Base-by-base conservation (phyloP, 1,140 invertebrate species). In the Zaprionus tsacasi region DNA sequence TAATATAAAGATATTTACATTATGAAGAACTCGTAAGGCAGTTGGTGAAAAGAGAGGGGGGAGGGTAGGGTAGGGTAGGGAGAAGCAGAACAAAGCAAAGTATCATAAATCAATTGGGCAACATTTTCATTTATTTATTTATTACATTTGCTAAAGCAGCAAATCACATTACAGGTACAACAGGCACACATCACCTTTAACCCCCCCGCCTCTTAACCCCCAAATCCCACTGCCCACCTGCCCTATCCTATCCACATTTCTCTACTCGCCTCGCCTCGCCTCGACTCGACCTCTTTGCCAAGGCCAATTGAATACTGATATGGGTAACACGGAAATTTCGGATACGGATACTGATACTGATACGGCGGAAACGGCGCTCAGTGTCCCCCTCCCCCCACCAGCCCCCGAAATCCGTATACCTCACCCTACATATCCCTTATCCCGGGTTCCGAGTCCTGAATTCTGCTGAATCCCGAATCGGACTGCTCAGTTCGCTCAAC, bases 101-200 rank as follows among this genome's bases (percentile, higher is more conserved):
- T 40, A 71, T 71, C 69, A 57, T 71, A 65, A 71, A 71, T 71
- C 60, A 65, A 71, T 71, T 71, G 60, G 60, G 69, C 30, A 71
- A 65, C 60, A 71, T 71, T 71, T 65, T 71, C 52, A 71, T 71
- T 71, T 71, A 71, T 67, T 67, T 67, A 67, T 71, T 65, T 71
- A 65, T 71, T 71, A 57, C 61, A 65, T 65, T 71, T 71, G 69
- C 61, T 36, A 72, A 59, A 66, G 63, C 63, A 72, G 63, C 54
- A 72, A 72, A 72, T 72, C 63, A 72, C 70, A 72, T 72, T 67
- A 45, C 63, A 50, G 55, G 70, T 66, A 38, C 27, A 33, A 45
- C 13, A 17, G 17, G 6, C 17, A 38, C 27, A 57, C 33, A 4
- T 33, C 56, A 17, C 17, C 55, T 57, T 36, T 6, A 11, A 57